Conservation (phyloP, 35 echinoderm and acorn worm species). For the Anneissia japonica region DNA sequence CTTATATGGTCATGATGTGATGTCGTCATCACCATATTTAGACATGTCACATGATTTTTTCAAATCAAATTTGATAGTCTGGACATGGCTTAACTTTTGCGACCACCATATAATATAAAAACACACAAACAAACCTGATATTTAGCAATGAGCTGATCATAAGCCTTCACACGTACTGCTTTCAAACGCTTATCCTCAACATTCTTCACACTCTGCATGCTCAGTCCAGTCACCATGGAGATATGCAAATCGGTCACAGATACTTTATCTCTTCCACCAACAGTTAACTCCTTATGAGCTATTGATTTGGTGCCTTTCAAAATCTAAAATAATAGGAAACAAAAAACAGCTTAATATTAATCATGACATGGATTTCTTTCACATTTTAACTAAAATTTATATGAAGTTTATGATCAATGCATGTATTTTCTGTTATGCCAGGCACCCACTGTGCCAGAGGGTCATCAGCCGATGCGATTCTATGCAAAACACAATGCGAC, state of each 20-base stretch:
- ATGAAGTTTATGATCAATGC: too few relatives aligned
- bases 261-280: slow-evolving; percentile 39
- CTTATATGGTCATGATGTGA: background rate
- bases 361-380: too few relatives aligned
- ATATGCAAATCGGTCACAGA: slow-evolving; percentile 33
- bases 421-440: too few relatives aligned
- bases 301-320: slow-evolving; percentile 21
- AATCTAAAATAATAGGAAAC: too few relatives aligned
- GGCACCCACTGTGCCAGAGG: too few relatives aligned
- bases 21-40: background rate
- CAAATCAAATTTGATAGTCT: background rate
- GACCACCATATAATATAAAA: background rate
- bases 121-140: slow-evolving; percentile 25
- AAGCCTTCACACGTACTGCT: slow-evolving; percentile 14
- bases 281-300: slow-evolving; percentile 20
- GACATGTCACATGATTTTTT: background rate
- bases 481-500: too few relatives aligned
- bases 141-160: slow-evolving; percentile 18
- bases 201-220: slow-evolving; percentile 2
- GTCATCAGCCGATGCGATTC: too few relatives aligned
- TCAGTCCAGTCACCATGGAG: slow-evolving; percentile 52
- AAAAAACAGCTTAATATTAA: too few relatives aligned
- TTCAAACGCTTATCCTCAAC: background rate
- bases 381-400: too few relatives aligned
- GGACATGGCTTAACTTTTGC: background rate